Evolutionary conservation across 2,797 vertebrate species (phyloP), one percentile per base, ranked within the genome.

Genomic region (Neosilurus hyrtlii): DNA sequence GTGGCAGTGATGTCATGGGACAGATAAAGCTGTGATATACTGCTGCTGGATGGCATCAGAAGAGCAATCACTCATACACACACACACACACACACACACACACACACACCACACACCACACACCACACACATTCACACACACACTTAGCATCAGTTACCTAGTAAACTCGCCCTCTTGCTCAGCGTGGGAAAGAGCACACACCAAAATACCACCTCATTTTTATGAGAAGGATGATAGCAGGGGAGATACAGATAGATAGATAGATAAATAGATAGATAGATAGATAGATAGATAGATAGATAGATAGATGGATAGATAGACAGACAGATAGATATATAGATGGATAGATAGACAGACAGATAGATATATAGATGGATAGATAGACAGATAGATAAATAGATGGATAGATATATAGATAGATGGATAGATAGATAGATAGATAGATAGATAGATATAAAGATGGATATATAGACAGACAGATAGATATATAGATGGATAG

Each of bases 131-230:
- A 43, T 37, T 49, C 49, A 51, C 68, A 35, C 14, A 14, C 56
- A 57, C 56, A 35, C 65, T 59, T 20, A 81, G 68, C 79, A 87
- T 75, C 84, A 81, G 85, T 65, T 83, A 84, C 82, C 81, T 85
- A 79, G 74, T 66, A 76, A 54, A 79, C 83, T 86, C 85, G 4
- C 16, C 6, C 73, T n/a, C 56, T 43, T 76, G 76, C 73, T 87
- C 83, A 88, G 87, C 90, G 92, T 93, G 91, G 91, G 94, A 93
- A 95, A 90, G 67, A 63, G 66, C 15, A 81, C 80, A 81, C 51
- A 86, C 86, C 83, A 86, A 89, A 62, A 91, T 87, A 87, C 66
- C 86, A 16, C 86, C 75, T 61, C 81, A 91, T 89, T 89, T 87
- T 89, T 88, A 90, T 73, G 24, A 65, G 68, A 82, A 14, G 81